These are phyloP conservation scores for Colistium nudipinnis DNA, from an alignment of 2,113 vertebrate species.

Conservation along the genomic window DNA sequence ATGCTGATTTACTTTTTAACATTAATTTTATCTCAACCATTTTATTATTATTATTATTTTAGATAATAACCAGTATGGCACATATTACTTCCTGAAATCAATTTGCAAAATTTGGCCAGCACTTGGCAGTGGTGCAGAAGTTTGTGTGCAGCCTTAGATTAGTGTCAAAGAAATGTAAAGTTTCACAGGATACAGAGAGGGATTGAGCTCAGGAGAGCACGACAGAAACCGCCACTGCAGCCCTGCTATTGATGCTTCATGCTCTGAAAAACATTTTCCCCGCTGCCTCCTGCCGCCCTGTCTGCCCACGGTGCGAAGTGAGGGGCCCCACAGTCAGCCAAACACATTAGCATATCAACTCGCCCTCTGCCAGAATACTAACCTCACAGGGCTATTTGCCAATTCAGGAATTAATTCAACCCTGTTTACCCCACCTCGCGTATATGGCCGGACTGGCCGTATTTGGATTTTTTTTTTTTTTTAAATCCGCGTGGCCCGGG, in stretches of 20 bases:
- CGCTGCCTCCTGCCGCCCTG: conserved; percentile 41
- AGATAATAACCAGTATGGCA: too few species aligned
- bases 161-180: conserved; percentile 1
- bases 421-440: conserved; percentile 45
- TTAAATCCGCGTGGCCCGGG: conserved; percentile 57
- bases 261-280: conserved; percentile 41
- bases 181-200: background rate
- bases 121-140: background rate
- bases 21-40: too few species aligned
- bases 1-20: too few species aligned
- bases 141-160: background rate
- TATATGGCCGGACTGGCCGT: conserved; percentile 26
- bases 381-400: conserved; percentile 62
- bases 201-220: background rate
- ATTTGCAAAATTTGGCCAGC: too few species aligned
- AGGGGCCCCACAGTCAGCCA: conserved; percentile 43
- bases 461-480: conserved; percentile 68
- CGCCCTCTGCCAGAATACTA: conserved; percentile 57
- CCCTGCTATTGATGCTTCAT: conserved; percentile 17
- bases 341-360: conserved; percentile 68
- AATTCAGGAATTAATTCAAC: conserved; percentile 65
- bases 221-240: conserved; percentile 6
- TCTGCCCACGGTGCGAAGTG: conserved; percentile 54
- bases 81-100: too few species aligned
- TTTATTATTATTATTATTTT: too few species aligned